A percentile compares a stretch with the other conserved stretches of the same genome.
Conservation (phyloP, 2,113 vertebrate genomes). For the Dicrurus megarhynchus region DNA sequence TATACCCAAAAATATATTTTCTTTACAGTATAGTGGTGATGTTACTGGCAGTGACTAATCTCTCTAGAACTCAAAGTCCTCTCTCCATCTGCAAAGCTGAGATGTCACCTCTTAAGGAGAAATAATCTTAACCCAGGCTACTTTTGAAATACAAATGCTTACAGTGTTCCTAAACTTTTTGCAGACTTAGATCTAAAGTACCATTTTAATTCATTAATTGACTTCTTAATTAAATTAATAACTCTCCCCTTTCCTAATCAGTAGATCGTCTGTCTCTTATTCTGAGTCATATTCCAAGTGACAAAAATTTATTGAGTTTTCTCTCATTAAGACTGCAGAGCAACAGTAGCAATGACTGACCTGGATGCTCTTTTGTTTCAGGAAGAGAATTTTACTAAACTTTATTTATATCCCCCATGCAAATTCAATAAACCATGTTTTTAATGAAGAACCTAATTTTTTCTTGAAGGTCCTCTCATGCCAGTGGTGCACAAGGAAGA, state of each 20-base stretch:
- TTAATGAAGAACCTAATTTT: neutral
- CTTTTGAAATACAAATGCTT: neutral
- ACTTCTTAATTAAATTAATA: neutral
- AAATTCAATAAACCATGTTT: neutral
- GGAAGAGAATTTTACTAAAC: neutral
- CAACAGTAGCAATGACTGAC: neutral
- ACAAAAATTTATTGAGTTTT: neutral
- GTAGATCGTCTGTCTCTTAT: neutral
- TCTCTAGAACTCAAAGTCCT: neutral
- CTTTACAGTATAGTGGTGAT: neutral
- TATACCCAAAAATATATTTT: neutral
- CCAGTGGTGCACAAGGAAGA: neutral
- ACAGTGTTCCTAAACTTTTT: neutral
- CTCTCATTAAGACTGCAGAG: neutral
- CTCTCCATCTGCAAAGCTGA: neutral
- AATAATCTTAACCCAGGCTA: neutral
- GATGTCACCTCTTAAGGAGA: neutral
- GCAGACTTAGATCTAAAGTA: neutral
- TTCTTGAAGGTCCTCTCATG: neutral
- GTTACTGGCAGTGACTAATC: conserved; percentile 5
- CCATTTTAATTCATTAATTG: neutral
- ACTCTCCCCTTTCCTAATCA: neutral
- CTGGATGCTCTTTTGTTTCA: neutral
- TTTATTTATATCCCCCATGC: neutral
- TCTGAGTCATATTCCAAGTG: neutral